Base-by-base conservation (phyloP, 2,888 invertebrate genomes). In the Tortrix viridana region DNA sequence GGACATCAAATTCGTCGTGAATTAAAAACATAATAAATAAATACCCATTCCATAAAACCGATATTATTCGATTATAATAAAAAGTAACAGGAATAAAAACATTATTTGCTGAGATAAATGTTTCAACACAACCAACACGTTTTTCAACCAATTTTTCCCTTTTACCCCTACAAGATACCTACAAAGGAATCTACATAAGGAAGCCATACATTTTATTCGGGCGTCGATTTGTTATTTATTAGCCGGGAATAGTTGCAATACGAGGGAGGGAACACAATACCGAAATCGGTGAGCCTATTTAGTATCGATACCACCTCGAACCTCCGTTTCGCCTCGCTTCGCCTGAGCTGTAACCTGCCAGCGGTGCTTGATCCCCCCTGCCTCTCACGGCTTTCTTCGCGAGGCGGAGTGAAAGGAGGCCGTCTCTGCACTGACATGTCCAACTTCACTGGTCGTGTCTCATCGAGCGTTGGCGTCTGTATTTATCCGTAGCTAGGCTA, bases 181-280 rank as follows among this genome's bases (percentile, higher is more conserved):
- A 69, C 64, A 65, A 69, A 71, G 77, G 86, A 88, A 88, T 85
- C 84, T 84, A 80, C 75, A 77, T 81, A 77, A 84, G 84, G 83
- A 84, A 86, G 84, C 84, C 81, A 86, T 89, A 84, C 85, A 89
- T 89, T 88, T 88, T 88, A 87, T 86, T 84, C 85, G 82, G 84
- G 86, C 86, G 86, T 88, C 89, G 90, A 90, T 91, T 90, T 91
- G 90, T 91, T 90, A 91, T 91, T 91, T 90, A 90, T 90, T 91
- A 90, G 89, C 81, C 80, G 84, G 83, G 88, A 88, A 89, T 88
- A 89, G 89, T 88, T 85, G 89, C 88, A 88, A 86, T 85, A 88
- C 84, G 82, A 86, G 76, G 85, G 85, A 77, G 84, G 78, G 82
- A 82, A 81, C 79, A 88, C 86, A 88, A 87, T 87, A 85, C 84